Percentiles rank a stretch among this genome's conserved stretches.
Conservation (phyloP, 2,888 invertebrate species). For the Mactromeris polynyma region DNA sequence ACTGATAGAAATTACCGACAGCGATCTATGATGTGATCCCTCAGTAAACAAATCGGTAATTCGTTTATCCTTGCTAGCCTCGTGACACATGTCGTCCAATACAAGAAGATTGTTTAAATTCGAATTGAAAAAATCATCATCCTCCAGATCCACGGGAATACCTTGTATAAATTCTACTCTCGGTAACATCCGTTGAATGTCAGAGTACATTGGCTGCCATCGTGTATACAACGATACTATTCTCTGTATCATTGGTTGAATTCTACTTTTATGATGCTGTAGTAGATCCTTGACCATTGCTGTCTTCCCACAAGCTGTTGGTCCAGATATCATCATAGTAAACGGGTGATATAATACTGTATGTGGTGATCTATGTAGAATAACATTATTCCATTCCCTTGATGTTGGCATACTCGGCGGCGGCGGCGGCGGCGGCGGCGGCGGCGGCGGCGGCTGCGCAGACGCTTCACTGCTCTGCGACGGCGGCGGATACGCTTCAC, state of each 20-base stretch:
- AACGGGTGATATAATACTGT: slow-evolving; percentile 41
- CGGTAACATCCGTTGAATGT: slow-evolving; percentile 41
- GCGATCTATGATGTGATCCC: slow-evolving; percentile 26
- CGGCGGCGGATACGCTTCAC: too few relatives aligned
- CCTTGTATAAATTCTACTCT: slow-evolving; percentile 58
- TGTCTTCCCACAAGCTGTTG: slow-evolving; percentile 20
- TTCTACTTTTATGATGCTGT: slow-evolving; percentile 28
- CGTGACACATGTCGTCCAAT: slow-evolving; percentile 49
- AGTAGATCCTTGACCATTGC: slow-evolving; percentile 21
- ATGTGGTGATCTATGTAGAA: not conserved
- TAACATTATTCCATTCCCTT: not conserved
- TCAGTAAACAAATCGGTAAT: not conserved
- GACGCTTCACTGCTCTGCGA: too few relatives aligned
- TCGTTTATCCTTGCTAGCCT: slow-evolving; percentile 21
- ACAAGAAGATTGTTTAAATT: slow-evolving; percentile 36
- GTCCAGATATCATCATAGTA: not conserved
- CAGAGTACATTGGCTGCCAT: slow-evolving; percentile 55
- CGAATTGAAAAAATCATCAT: too few relatives aligned
- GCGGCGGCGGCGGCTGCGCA: too few relatives aligned
- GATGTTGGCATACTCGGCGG: not conserved
- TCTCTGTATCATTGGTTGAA: slow-evolving; percentile 50
- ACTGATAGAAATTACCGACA: slow-evolving; percentile 51
- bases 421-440: not conserved
- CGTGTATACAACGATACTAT: slow-evolving; percentile 56
- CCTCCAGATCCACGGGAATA: too few relatives aligned